A percentile compares a stretch with the other conserved stretches of the same genome.
Conservation (phyloP, 2,797 vertebrate genomes). For the Myripristis jacobus region DNA sequence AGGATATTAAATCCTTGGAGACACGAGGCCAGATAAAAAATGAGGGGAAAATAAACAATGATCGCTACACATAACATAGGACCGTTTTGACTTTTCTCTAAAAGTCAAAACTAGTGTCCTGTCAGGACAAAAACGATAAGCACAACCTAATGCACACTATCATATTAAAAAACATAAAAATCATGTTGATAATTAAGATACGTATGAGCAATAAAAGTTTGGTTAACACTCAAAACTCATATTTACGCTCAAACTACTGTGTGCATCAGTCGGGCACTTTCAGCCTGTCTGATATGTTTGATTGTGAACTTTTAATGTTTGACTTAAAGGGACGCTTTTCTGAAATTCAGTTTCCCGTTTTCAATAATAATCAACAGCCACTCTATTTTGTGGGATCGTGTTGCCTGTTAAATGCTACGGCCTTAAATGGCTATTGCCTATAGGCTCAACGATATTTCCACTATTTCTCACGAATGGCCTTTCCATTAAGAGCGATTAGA, state of each 20-base stretch:
- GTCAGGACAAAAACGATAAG: conserved; percentile 14
- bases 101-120: conserved; percentile 2
- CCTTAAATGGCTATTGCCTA: conserved; percentile 57
- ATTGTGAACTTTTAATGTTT: conserved; percentile 21
- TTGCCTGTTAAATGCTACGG: conserved; percentile 57
- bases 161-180: neutral
- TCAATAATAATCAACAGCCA: conserved; percentile 45
- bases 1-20: conserved; percentile 58
- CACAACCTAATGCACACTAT: conserved; percentile 1
- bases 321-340: neutral
- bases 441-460: conserved; percentile 75
- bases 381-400: conserved; percentile 30
- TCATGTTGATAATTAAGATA: neutral
- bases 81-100: too few species aligned
- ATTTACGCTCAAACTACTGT: neutral
- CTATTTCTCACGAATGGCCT: conserved; percentile 85
- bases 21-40: conserved; percentile 53
- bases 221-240: neutral
- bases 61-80: conserved; percentile 13
- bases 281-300: conserved; percentile 5
- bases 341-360: neutral
- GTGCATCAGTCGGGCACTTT: conserved; percentile 7
- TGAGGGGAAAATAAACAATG: conserved; percentile 61
- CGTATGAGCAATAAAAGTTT: too few species aligned
- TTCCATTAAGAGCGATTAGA: conserved; percentile 95